Evolutionary conservation across 2,113 vertebrate species (phyloP), one percentile per base, ranked within the genome.

Genomic region (Uria lomvia): DNA sequence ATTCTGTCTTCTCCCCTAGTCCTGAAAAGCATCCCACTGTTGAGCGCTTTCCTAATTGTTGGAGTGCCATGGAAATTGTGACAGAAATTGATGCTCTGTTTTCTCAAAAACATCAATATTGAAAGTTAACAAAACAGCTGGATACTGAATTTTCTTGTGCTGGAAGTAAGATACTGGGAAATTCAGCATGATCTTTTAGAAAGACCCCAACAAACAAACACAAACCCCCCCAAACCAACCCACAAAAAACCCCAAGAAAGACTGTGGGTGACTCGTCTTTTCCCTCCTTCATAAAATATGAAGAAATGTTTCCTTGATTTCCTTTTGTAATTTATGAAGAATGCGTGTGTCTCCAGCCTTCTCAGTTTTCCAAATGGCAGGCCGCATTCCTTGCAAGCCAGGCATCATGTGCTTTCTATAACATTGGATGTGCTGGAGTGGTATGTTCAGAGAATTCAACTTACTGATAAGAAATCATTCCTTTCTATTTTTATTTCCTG

Each of bases 401-500:
- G 79, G 72, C 78, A 62, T 90, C 71, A 47, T 80, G 71, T 94
- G 89, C 81, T 94, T 89, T 83, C 85, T 86, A 32, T 96, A 93
- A 62, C 43, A 47, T 70, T 88, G 63, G 47, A 80, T 91, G 65
- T 84, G 56, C 67, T 77, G 59, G 50, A 59, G 47, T 80, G 90
- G 38, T 77, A 13, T 78, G 79, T 60, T 86, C 65, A 47, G 72
- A 84, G 75, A 96, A 63, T 80, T 87, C 53, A 52, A 55, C 63
- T 52, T 78, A 47, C 68, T 92, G 96, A 96, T 96, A 95, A 96
- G 88, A 91, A 96, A 92, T 87, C 19, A 92, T 95, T 94, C 92
- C 83, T 81, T 96, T 95, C 94, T 97, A 94, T 92, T 95, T 97
- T 96, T 91, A 75, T 92, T 88, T 96, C 76, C 36, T 77, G 43